phyloP scores from a whole-genome alignment of 37 sponge, comb jelly and placozoan species.

The Axinella damicornis region DNA sequence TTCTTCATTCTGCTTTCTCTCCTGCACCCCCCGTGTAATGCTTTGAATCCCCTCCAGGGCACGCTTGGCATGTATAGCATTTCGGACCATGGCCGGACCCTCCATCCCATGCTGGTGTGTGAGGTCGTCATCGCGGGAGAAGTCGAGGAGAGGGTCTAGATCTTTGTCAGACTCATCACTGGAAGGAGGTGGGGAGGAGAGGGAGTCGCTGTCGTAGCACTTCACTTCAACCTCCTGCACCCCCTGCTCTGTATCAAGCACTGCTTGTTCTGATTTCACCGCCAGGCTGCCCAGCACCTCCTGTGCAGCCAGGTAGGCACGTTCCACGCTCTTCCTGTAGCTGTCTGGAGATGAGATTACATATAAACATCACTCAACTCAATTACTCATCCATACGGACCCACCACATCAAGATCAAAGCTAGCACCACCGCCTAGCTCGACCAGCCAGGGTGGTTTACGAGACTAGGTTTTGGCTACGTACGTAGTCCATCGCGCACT shows the following conservation, averaged over 20 bases:
- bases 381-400: not conserved
- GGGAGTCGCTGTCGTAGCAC: constrained; percentile 43
- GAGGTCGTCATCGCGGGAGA: constrained; percentile 26
- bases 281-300: constrained; percentile 36
- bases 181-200: constrained; percentile 49
- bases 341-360: not conserved
- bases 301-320: constrained; percentile 33
- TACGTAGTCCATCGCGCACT: too few species aligned
- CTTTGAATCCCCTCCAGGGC: constrained; percentile 8
- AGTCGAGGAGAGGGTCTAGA: constrained; percentile 44
- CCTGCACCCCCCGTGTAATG: not conserved
- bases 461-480: too few species aligned
- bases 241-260: not conserved
- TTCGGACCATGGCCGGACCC: not conserved
- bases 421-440: not conserved
- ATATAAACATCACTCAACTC: not conserved
- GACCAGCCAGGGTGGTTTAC: too few species aligned
- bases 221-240: constrained; percentile 28
- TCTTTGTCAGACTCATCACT: constrained; percentile 12
- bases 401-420: not conserved
- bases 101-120: not conserved
- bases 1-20: not conserved
- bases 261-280: not conserved
- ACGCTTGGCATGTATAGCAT: not conserved
- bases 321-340: constrained; percentile 22